These are phyloP conservation scores for Sciurus carolinensis DNA, from an alignment of 2,797 vertebrate species.

Conservation along the genomic window DNA sequence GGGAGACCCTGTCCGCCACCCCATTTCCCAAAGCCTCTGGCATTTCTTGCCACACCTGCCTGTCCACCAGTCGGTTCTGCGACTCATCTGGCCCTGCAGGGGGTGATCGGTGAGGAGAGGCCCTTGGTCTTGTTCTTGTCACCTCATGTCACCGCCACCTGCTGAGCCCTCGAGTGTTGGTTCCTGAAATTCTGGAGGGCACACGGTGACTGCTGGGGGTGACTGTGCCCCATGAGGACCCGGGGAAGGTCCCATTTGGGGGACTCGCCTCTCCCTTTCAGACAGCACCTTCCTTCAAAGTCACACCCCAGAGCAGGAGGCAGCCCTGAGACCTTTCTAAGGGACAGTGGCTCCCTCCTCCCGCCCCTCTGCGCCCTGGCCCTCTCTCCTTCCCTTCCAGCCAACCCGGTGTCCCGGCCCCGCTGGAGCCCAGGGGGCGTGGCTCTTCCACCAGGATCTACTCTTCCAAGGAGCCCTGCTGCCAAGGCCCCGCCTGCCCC, in stretches of 20 bases:
- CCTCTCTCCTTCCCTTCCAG: neutral
- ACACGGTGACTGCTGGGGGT: neutral
- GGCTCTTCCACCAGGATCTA: fast-evolving
- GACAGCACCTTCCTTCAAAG: neutral
- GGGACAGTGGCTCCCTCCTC: no score
- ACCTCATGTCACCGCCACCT: fast-evolving
- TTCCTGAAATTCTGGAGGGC: neutral
- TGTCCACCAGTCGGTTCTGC: no score
- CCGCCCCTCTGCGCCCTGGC: no score
- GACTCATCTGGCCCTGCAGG: neutral
- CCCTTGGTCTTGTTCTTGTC: neutral
- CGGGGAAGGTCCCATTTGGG: conserved; percentile 19
- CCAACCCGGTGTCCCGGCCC: no score
- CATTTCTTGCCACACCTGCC: no score
- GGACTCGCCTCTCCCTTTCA: neutral
- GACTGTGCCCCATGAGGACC: neutral
- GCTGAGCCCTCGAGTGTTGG: neutral
- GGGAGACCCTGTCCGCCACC: neutral
- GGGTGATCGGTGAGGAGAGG: neutral
- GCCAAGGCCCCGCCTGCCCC: neutral
- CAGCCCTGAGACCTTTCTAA: neutral
- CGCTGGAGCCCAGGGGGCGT: neutral
- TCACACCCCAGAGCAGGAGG: neutral
- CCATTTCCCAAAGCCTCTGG: neutral
- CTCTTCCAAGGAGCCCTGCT: neutral